These are phyloP conservation scores for Turritopsis dohrnii DNA, from an alignment of 30 jellyfish, hydroid and myxozoan genomes.

Conservation along the genomic window DNA sequence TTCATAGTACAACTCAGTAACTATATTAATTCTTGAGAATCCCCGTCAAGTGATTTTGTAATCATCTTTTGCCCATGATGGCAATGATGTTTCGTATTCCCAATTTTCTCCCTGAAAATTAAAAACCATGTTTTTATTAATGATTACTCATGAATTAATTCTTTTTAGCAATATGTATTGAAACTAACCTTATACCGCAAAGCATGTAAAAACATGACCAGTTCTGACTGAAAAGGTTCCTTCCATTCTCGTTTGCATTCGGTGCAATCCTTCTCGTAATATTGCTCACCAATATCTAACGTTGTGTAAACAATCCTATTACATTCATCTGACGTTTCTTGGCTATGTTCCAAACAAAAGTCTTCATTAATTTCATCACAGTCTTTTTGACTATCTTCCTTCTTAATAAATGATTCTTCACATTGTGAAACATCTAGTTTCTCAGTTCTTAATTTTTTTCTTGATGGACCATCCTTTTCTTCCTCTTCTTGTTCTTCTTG, in stretches of 20 bases:
- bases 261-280: conserved; percentile 64
- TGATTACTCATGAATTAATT: too few species aligned
- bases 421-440: not conserved
- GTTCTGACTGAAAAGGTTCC: conserved; percentile 59
- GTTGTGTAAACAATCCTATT: conserved; percentile 17
- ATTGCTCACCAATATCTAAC: conserved; percentile 27
- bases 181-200: conserved; percentile 51
- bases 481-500: not conserved
- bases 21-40: not conserved
- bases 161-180: too few species aligned
- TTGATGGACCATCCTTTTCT: not conserved
- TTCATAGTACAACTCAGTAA: too few species aligned
- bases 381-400: not conserved
- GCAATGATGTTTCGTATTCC: conserved; percentile 59
- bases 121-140: not conserved
- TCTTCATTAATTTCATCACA: not conserved
- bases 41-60: conserved; percentile 14
- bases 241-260: conserved; percentile 73
- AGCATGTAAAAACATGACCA: conserved; percentile 87
- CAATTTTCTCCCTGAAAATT: conserved; percentile 62
- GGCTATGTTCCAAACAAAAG: too few species aligned
- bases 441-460: not conserved
- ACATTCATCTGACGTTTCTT: not conserved
- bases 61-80: conserved; percentile 68
- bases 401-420: not conserved